phyloP scores from a whole-genome alignment of 2,113 vertebrate species.

The Semnopithecus entellus region DNA sequence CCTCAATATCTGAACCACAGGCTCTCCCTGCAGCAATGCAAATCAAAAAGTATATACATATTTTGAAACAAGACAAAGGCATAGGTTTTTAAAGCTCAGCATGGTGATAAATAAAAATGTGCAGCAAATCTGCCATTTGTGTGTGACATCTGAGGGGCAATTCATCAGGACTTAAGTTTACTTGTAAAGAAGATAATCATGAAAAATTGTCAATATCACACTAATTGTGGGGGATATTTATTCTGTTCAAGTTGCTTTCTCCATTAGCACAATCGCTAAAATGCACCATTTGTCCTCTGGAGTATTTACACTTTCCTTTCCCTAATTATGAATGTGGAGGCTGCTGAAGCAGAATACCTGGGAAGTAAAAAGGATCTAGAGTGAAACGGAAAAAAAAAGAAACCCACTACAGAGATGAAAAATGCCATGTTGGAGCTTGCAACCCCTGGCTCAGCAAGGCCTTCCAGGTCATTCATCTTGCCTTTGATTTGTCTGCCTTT shows the following conservation, averaged over 20 bases:
- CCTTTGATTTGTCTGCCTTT: conserved; percentile 69
- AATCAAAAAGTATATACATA: conserved; percentile 84
- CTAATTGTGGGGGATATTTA: conserved; percentile 85
- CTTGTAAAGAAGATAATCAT: conserved; percentile 78
- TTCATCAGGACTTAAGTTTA: conserved; percentile 75
- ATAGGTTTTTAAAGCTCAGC: conserved; percentile 82
- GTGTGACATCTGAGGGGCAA: conserved; percentile 78
- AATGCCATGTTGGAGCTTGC: not conserved
- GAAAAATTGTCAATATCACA: conserved; percentile 75
- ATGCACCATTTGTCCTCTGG: conserved; percentile 75
- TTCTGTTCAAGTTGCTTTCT: conserved; percentile 82
- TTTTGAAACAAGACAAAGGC: conserved; percentile 81
- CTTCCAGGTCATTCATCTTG: not conserved
- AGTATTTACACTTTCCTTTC: conserved; percentile 78
- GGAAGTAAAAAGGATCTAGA: conserved; percentile 63
- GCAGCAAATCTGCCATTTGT: conserved; percentile 80
- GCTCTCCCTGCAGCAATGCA: conserved; percentile 83
- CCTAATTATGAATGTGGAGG: conserved; percentile 78
- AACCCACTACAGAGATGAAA: conserved; percentile 34
- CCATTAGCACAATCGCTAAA: conserved; percentile 80
- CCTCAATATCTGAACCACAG: conserved; percentile 77
- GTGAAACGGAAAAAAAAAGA: conserved; percentile 65
- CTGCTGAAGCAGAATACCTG: conserved; percentile 47
- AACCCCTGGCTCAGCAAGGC: conserved; percentile 53
- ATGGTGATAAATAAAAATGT: conserved; percentile 75